These are phyloP conservation scores for Neoascia interrupta DNA, from an alignment of 2,888 invertebrate genomes.

Conservation along the genomic window DNA sequence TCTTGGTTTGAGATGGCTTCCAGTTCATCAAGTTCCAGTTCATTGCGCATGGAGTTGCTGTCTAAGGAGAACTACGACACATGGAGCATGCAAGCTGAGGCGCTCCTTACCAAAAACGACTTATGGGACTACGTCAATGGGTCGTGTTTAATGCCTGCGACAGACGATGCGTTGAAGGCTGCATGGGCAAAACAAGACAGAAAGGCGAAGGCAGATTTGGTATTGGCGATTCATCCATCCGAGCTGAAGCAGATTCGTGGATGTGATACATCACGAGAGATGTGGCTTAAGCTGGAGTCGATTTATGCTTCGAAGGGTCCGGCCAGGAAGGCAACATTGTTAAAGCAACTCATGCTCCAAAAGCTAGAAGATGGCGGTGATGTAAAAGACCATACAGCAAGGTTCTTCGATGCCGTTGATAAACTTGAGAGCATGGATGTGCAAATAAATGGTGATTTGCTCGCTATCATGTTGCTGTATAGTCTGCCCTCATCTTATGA, in stretches of 20 bases:
- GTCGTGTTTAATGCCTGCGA: neutral
- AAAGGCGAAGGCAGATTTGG: neutral
- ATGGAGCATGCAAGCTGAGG: neutral
- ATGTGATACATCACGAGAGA: neutral
- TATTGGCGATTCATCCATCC: neutral
- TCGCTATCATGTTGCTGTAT: constrained; percentile 43
- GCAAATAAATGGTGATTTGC: constrained; percentile 40
- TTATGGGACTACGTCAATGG: neutral
- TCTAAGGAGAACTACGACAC: no score
- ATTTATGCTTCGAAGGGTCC: constrained; percentile 13
- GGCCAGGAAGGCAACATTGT: constrained; percentile 5
- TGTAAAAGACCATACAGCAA: constrained; percentile 24
- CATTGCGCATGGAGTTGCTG: neutral
- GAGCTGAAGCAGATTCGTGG: neutral
- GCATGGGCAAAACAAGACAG: neutral
- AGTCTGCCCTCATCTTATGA: constrained; percentile 27
- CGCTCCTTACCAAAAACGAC: neutral
- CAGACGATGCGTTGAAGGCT: neutral
- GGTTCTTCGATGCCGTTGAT: constrained; percentile 45
- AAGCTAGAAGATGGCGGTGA: constrained; percentile 13
- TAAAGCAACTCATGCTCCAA: constrained; percentile 12
- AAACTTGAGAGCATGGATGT: constrained; percentile 40
- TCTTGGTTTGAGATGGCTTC: no score
- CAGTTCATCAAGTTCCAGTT: no score
- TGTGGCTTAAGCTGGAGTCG: neutral